phyloP scores from a whole-genome alignment of 2,888 invertebrate species.

The Monochamus alternatus region DNA sequence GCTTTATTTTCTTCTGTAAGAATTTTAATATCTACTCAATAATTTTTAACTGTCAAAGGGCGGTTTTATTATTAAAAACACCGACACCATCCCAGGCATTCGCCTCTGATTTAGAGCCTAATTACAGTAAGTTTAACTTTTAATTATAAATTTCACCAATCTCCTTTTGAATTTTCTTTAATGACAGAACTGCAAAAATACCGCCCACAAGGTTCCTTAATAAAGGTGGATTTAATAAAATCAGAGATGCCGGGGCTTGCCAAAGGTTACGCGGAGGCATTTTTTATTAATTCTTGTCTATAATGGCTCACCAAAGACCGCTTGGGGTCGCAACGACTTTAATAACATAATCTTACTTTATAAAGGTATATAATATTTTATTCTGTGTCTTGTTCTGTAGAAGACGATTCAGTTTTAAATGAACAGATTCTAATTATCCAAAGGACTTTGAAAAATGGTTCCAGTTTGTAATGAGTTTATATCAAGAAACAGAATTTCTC shows the following conservation, averaged over 20 bases:
- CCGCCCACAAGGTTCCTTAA: slow-evolving; percentile 12
- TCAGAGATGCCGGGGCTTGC: neutral
- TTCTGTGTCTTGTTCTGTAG: no score
- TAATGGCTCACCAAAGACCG: no score
- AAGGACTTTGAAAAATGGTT: no score
- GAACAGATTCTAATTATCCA: no score
- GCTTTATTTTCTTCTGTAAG: slow-evolving; percentile 35
- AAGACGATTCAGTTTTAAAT: no score
- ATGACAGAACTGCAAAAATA: slow-evolving; percentile 15
- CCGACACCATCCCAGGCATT: slow-evolving; percentile 11
- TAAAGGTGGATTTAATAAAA: slow-evolving; percentile 26
- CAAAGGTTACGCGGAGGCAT: no score
- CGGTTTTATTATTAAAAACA: slow-evolving; percentile 25
- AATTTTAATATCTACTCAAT: slow-evolving; percentile 48
- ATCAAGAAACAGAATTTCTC: no score
- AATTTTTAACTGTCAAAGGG: slow-evolving; percentile 44
- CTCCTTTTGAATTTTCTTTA: slow-evolving; percentile 28
- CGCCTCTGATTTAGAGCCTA: slow-evolving; percentile 29
- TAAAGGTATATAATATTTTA: no score
- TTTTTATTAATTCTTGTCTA: no score
- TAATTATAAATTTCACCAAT: slow-evolving; percentile 33
- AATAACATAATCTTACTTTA: no score
- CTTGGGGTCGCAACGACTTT: no score
- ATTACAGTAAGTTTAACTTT: slow-evolving; percentile 32
- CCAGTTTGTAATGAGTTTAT: no score